Conservation (phyloP, 1,140 invertebrate species). For the Panonychus citri region DNA sequence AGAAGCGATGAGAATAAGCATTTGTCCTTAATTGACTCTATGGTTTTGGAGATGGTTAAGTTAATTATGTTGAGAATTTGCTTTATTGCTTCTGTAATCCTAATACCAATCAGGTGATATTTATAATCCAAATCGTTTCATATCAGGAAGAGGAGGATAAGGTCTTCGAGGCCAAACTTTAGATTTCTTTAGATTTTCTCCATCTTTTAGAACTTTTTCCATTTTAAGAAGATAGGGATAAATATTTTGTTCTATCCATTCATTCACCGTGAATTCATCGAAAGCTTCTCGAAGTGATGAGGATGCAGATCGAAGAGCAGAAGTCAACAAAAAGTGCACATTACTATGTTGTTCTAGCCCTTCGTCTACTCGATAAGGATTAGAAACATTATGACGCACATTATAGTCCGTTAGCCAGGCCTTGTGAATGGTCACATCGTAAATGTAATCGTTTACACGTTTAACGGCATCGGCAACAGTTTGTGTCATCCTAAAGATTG, state of each 20-base stretch:
- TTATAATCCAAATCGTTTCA: conserved; percentile 16
- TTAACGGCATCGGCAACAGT: conserved; percentile 29
- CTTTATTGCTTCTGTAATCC: background rate
- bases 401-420: conserved; percentile 60
- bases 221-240: conserved; percentile 30
- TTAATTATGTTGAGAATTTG: too few species aligned
- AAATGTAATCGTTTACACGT: conserved; percentile 19
- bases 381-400: conserved; percentile 46
- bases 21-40: too few species aligned
- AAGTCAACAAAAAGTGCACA: conserved; percentile 18
- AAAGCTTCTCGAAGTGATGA: conserved; percentile 40
- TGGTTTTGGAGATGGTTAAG: too few species aligned
- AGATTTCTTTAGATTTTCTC: conserved; percentile 24
- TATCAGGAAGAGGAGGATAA: conserved; percentile 19
- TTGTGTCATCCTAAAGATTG: conserved; percentile 32
- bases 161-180: conserved; percentile 33
- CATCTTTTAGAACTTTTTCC: conserved; percentile 28
- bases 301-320: conserved; percentile 34
- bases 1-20: too few species aligned
- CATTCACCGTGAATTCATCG: conserved; percentile 43
- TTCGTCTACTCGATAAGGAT: conserved; percentile 41
- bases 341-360: conserved; percentile 35
- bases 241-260: conserved; percentile 45
- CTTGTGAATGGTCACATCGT: conserved; percentile 21
- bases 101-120: background rate